These are phyloP conservation scores for Luscinia luscinia DNA, from an alignment of 2,797 vertebrate species.

Conservation along the genomic window DNA sequence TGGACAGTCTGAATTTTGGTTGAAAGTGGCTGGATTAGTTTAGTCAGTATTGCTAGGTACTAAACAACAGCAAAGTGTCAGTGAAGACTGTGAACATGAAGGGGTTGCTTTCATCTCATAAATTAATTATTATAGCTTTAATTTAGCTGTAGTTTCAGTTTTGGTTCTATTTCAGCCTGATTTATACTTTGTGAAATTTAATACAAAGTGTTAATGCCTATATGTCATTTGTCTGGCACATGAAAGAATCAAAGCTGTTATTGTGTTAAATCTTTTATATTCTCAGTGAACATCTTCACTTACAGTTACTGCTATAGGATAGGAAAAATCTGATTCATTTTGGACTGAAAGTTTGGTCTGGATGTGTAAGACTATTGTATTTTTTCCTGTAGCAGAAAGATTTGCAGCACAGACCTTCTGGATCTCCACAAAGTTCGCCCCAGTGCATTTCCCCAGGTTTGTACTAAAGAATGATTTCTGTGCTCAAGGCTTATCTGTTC, in stretches of 20 bases:
- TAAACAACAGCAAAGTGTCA: not conserved
- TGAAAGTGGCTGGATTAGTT: not conserved
- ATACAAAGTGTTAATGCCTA: not conserved
- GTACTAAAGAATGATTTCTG: slow-evolving; percentile 66
- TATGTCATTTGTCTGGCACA: not conserved
- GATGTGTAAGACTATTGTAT: slow-evolving; percentile 46
- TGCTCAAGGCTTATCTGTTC: slow-evolving; percentile 61
- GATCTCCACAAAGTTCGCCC: slow-evolving; percentile 64
- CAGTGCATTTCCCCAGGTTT: slow-evolving; percentile 73
- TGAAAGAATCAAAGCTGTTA: not conserved
- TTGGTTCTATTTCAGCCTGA: not conserved
- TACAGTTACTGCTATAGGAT: not conserved
- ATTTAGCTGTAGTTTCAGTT: not conserved
- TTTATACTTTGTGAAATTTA: not conserved
- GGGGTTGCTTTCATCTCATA: not conserved
- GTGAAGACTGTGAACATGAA: not conserved
- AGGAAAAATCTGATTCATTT: not conserved
- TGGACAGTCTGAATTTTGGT: not conserved
- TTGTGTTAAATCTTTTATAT: not conserved
- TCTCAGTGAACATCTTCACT: not conserved
- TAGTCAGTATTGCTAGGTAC: not conserved
- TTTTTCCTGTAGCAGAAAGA: slow-evolving; percentile 69
- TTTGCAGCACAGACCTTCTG: slow-evolving; percentile 62
- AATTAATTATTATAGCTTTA: not conserved
- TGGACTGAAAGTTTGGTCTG: not conserved